Base-by-base conservation (phyloP, 1,140 invertebrate genomes). In the Trinorchestia longiramus region DNA sequence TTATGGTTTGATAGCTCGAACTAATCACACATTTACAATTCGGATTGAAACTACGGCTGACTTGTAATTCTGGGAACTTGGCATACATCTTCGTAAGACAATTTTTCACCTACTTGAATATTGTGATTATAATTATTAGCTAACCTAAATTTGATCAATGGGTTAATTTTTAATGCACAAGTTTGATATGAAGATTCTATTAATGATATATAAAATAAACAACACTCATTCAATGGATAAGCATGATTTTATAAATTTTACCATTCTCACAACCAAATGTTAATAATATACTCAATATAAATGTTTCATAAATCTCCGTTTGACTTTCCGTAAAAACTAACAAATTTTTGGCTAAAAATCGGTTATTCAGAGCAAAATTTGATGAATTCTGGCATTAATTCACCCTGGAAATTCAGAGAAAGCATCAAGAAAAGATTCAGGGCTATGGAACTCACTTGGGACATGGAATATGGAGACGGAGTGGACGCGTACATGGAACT, bases 401-500 rank as follows among this genome's bases (percentile, higher is more conserved):
- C 19, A 53, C 19, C 19, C 47, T 19, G 47, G 8, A 53, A 6
- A 53, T 19, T 3, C 15, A 77, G 62, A 36, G 1, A 15, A 36
- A 11, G 62, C 62, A 77, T 36, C 8, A 77, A 11, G 36, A 11
- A 36, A 1, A 77, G 15, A 36, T 77, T 11, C 62, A 1, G 3
- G 62, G 36, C 15, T 11, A 3, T 36, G n/a, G 23, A 0, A 95
- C 96, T 44, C 87, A 45, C 97, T 97, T 95, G 97, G 97, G 77
- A 97, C 97, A 97, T 97, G 96, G 97, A 97, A 95, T 97, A 97
- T 11, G 97, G 97, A 28, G 97, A 97, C 6, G 97, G 97, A 97
- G 97, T 97, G 28, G 97, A 97, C 88, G 97, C 97, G 97, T 98
- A 98, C 97, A 98, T 97, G 97, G 98, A 97, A 97, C 98, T 98